phyloP scores from a whole-genome alignment of 2,888 invertebrate genomes.

The Tipula confusa region DNA sequence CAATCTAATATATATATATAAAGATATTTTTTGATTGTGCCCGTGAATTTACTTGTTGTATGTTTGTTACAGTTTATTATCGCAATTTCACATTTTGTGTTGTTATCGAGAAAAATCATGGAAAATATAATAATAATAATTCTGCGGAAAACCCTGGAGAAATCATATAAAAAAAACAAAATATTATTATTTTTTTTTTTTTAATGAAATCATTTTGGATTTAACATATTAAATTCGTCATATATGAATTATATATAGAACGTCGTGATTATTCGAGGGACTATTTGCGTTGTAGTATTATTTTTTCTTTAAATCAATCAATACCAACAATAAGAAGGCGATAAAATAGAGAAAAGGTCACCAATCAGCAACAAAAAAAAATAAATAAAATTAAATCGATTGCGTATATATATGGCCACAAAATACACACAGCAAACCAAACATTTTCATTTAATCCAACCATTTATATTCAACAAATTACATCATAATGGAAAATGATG shows the following conservation, averaged over 20 bases:
- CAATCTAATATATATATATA: background rate
- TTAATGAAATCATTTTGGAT: background rate
- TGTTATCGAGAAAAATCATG: background rate
- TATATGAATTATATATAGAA: background rate
- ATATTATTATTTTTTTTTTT: too few relatives aligned
- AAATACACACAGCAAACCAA: background rate
- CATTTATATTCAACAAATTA: conserved; percentile 25
- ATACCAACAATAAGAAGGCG: background rate
- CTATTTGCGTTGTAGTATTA: background rate
- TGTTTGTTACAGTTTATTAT: background rate
- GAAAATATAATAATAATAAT: conserved; percentile 4
- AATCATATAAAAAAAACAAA: background rate
- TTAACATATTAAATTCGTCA: background rate
- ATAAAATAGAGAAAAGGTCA: background rate
- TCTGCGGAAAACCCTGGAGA: background rate
- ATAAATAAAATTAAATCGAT: background rate
- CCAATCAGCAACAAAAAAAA: background rate
- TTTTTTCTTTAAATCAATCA: background rate
- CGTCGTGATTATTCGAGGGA: background rate
- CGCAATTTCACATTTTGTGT: background rate
- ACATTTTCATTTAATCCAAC: background rate
- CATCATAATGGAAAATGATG: conserved; percentile 3
- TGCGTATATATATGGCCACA: background rate
- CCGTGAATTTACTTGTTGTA: background rate
- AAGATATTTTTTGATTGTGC: background rate